phyloP scores from a whole-genome alignment of 2,888 invertebrate species.

The Frankliniella intonsa region DNA sequence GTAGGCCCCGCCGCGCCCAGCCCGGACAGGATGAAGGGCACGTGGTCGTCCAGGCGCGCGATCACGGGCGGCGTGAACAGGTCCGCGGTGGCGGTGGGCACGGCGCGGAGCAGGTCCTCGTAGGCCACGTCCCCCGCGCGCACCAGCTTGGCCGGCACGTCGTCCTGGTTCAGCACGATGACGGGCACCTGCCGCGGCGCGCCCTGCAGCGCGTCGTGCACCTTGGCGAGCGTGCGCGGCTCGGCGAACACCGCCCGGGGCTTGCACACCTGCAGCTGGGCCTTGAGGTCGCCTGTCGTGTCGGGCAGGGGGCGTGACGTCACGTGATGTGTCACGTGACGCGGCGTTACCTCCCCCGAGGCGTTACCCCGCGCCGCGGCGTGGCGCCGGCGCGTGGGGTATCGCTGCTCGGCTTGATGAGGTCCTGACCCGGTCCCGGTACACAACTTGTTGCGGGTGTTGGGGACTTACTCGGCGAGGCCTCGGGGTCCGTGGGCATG shows the following conservation, averaged over 20 bases:
- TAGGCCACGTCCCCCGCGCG: conserved; percentile 16
- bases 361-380: neutral
- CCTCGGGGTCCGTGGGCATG: neutral
- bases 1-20: neutral
- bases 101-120: conserved; percentile 5
- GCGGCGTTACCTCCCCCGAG: neutral
- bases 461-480: neutral
- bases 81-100: conserved; percentile 8
- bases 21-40: conserved; percentile 11
- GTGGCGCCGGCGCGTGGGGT: neutral
- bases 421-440: neutral
- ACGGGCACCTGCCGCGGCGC: conserved; percentile 17
- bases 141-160: conserved; percentile 21
- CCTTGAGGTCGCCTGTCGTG: neutral
- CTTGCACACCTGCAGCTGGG: conserved; percentile 18
- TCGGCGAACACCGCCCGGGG: conserved; percentile 1
- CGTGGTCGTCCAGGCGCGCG: conserved; percentile 11
- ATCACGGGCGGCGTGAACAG: conserved; percentile 10
- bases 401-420: neutral
- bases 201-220: conserved; percentile 14
- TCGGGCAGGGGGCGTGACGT: neutral
- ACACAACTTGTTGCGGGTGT: neutral
- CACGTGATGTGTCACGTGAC: no score
- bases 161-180: conserved; percentile 20
- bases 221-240: conserved; percentile 16